These are phyloP conservation scores for Gadus macrocephalus DNA, from an alignment of 2,113 vertebrate species.

Conservation along the genomic window DNA sequence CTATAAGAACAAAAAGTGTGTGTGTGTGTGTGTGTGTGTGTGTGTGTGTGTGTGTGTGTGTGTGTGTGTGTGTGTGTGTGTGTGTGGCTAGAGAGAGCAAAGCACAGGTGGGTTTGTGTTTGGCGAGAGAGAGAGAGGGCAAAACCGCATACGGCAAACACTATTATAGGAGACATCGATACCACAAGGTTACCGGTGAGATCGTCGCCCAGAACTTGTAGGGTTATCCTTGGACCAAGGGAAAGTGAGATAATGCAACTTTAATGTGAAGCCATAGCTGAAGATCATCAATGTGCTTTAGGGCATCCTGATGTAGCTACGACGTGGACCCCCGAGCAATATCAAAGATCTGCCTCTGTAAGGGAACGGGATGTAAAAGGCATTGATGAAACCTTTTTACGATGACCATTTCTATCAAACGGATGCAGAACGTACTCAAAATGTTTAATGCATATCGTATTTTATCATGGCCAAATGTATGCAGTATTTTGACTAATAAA, in stretches of 20 bases:
- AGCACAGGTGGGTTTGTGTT: no score
- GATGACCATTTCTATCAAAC: background rate
- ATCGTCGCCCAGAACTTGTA: background rate
- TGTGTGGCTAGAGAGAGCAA: background rate
- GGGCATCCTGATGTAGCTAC: conserved; percentile 28
- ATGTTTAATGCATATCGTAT: background rate
- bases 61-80: no score
- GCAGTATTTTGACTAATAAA: background rate
- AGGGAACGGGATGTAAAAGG: background rate
- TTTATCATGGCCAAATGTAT: background rate
- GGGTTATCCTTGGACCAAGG: background rate
- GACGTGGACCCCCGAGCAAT: conserved; percentile 14
- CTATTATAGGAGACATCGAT: background rate
- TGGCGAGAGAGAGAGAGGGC: background rate
- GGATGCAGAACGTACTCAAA: background rate
- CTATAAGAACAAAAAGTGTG: no score
- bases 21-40: no score
- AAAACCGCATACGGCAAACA: background rate
- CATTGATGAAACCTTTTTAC: background rate
- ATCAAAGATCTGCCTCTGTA: conserved; percentile 3
- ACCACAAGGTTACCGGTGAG: background rate
- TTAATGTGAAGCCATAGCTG: conserved; percentile 39
- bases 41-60: no score
- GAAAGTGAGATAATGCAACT: conserved; percentile 37
- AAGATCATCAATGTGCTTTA: conserved; percentile 35